phyloP scores from a whole-genome alignment of 2,888 invertebrate species.

The Serrognathus titanus region DNA sequence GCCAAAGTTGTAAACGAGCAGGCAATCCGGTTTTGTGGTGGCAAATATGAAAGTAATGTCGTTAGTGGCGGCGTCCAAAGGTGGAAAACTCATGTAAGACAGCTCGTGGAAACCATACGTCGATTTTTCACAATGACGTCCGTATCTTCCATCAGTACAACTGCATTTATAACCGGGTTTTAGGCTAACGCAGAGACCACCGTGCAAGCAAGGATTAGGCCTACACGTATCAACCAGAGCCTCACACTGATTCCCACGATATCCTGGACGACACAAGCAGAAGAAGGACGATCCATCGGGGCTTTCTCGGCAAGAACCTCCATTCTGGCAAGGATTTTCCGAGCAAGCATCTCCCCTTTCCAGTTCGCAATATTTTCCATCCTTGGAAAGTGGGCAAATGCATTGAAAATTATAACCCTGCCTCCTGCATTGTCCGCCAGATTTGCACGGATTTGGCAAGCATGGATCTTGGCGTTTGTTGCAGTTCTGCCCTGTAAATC shows the following conservation, averaged over 20 bases:
- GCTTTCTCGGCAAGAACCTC: constrained; percentile 86
- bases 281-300: constrained; percentile 86
- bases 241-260: constrained; percentile 88
- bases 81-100: constrained; percentile 85
- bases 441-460: constrained; percentile 82
- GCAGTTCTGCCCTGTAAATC: constrained; percentile 79
- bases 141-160: constrained; percentile 85
- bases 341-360: constrained; percentile 83
- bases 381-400: constrained; percentile 70
- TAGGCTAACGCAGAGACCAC: constrained; percentile 83
- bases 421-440: constrained; percentile 79
- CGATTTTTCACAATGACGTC: constrained; percentile 85
- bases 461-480: constrained; percentile 89
- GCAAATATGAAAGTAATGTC: constrained; percentile 89
- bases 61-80: constrained; percentile 83
- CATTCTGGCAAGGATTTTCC: constrained; percentile 83
- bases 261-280: constrained; percentile 88
- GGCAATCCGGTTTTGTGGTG: constrained; percentile 79
- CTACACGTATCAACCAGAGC: constrained; percentile 84
- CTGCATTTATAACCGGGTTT: constrained; percentile 84
- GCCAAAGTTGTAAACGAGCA: constrained; percentile 90
- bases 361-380: constrained; percentile 80
- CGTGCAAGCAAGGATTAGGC: constrained; percentile 89
- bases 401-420: constrained; percentile 84
- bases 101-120: constrained; percentile 86